Base-by-base conservation (phyloP, 2,113 vertebrate species). In the Osmerus mordax region DNA sequence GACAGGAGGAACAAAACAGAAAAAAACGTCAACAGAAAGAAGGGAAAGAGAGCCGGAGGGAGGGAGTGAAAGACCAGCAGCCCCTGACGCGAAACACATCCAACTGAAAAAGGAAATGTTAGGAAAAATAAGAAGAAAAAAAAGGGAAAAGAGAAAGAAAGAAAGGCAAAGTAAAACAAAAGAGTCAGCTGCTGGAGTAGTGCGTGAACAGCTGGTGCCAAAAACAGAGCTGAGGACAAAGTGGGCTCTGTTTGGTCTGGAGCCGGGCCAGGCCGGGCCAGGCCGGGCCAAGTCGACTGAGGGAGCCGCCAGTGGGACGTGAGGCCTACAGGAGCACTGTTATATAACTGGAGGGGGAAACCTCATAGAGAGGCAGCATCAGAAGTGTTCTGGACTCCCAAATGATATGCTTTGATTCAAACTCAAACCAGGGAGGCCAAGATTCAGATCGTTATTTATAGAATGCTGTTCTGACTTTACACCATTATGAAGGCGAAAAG, bases 211-310 rank as follows among this genome's bases (percentile, higher is more conserved):
- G 90, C 89, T 91, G 91, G 88, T 91, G 90, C 87, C 86, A 90
- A 90, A 87, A 89, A 87, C 84, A 83, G 78, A 87, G 88, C 70
- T 32, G 67, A 86, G 86, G 88, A 91, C 90, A 92, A 90, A 90
- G 89, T 84, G 87, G 84, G 86, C 90, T 89, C 87, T 91, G 90
- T 92, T 90, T 89, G 83, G 76, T 81, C 89, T 92, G 92, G 90
- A 90, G 59, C 28, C 0, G 25, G 61, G 89, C 90, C 91, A 92
- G 68, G 72, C 76, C 69, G 78, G 77, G 81, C 75, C 75, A 74
- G 79, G 84, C 79, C 83, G 78, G 77, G 81, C 86, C 75, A 73
- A 78, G 84, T 78, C 83, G 65, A 78, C 75, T 81, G 86, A 80
- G 82, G 79, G 76, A 29, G 29, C 80, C 54, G 86, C 85, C 89